These are phyloP conservation scores for Tricholaema leucomelas DNA, from an alignment of 2,113 vertebrate genomes.

Conservation along the genomic window DNA sequence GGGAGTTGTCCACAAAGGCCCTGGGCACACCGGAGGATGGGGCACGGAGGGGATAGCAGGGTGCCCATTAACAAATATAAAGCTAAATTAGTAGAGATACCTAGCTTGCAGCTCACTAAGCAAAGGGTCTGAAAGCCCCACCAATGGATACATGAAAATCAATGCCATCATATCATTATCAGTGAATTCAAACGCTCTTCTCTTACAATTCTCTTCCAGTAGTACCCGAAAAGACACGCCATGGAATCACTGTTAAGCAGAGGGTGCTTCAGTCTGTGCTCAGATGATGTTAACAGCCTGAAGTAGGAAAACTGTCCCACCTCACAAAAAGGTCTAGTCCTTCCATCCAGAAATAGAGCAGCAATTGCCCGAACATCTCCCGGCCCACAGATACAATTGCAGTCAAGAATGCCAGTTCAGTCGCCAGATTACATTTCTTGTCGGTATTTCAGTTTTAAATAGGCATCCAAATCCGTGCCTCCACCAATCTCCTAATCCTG, in stretches of 20 bases:
- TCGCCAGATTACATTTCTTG: slow-evolving; percentile 63
- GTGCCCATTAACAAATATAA: neutral
- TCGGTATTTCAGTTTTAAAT: slow-evolving; percentile 69
- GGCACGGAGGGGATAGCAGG: neutral
- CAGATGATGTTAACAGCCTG: neutral
- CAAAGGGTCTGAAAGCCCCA: neutral
- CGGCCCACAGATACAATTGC: slow-evolving; percentile 58
- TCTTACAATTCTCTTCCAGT: neutral
- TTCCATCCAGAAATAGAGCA: slow-evolving; percentile 39
- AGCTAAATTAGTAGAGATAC: neutral
- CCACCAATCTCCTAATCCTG: slow-evolving; percentile 74
- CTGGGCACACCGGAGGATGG: neutral
- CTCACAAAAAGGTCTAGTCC: neutral
- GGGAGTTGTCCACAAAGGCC: neutral
- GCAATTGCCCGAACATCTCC: slow-evolving; percentile 53
- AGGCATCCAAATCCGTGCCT: slow-evolving; percentile 52
- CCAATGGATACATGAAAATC: neutral
- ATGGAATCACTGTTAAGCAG: neutral
- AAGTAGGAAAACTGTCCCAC: neutral
- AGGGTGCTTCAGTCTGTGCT: neutral
- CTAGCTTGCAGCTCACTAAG: neutral
- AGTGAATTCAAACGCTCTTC: neutral
- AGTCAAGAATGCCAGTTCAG: slow-evolving; percentile 55
- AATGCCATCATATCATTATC: neutral
- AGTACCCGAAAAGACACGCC: neutral